Evolutionary conservation across 2,797 vertebrate species (phyloP), one percentile per base, ranked within the genome.

Genomic region (Manis pentadactyla): DNA sequence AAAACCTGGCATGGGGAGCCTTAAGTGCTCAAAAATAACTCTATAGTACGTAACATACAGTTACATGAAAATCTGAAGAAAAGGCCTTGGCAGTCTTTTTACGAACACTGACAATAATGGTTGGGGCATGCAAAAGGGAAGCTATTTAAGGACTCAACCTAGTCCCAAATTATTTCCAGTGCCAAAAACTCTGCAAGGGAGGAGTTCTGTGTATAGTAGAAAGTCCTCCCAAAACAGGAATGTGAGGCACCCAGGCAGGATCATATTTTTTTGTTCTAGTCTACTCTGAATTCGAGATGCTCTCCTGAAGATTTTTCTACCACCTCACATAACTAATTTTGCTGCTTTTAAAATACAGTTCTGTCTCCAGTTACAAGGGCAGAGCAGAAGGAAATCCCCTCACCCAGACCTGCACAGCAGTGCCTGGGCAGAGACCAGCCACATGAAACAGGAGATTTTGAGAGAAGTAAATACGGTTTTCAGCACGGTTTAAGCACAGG

Each of bases 21-120:
- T 84, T 93, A 94, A 94, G 93, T 87, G 86, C 93, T 96, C 93
- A 93, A 97, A 97, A 96, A 95, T 90, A 97, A 93, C 91, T 91
- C 91, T 51, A 13, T 92, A 86, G 83, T 95, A 93, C 17, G 51
- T 88, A 97, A 96, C 85, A 97, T 49, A 74, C 55, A 97, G 86
- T 64, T 91, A 37, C 68, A 92, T 23, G 96, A 91, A 92, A 71
- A 93, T 71, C 66, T 0, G 21, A 95, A 95, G 95, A 79, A 86
- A 96, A 93, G 78, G 87, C 59, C 61, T 93, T 96, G 90, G 96
- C 89, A 92, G 71, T 51, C 78, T 49, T 88, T 88, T 91, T 82
- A 88, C 77, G 94, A 83, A 95, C 90, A 77, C 23, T 92, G 88
- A 78, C 68, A 83, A 79, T 95, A 84, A 87, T 92, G 87, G 90